These are phyloP conservation scores for Dryadula phaetusa DNA, from an alignment of 2,888 invertebrate genomes.

Conservation along the genomic window DNA sequence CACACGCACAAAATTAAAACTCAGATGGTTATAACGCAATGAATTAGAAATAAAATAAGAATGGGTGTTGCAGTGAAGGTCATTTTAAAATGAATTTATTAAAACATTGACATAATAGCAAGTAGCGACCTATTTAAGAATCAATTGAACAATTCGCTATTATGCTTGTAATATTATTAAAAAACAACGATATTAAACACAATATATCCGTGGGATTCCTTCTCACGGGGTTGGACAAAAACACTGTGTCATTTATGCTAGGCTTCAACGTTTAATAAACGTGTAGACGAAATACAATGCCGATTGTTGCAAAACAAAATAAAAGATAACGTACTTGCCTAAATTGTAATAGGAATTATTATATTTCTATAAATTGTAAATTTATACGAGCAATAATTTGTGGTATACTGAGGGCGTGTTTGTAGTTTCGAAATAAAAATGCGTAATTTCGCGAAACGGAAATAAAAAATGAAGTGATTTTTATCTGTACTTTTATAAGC, in stretches of 20 bases:
- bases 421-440: no score
- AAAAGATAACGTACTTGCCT: slow-evolving; percentile 38
- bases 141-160: slow-evolving; percentile 80
- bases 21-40: neutral
- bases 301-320: slow-evolving; percentile 47
- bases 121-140: slow-evolving; percentile 56
- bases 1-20: neutral
- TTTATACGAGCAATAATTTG: no score
- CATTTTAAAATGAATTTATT: slow-evolving; percentile 12
- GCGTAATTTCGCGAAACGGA: no score
- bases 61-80: neutral
- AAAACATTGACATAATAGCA: slow-evolving; percentile 39
- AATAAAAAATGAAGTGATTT: no score
- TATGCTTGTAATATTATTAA: slow-evolving; percentile 77
- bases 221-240: slow-evolving; percentile 68
- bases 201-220: slow-evolving; percentile 70
- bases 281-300: slow-evolving; percentile 46
- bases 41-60: neutral
- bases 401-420: no score
- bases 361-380: neutral
- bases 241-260: slow-evolving; percentile 50
- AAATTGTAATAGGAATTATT: slow-evolving; percentile 34
- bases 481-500: no score
- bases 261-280: slow-evolving; percentile 46
- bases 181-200: slow-evolving; percentile 70